Conservation (phyloP, 2,113 vertebrate species). For the Merops nubicus region DNA sequence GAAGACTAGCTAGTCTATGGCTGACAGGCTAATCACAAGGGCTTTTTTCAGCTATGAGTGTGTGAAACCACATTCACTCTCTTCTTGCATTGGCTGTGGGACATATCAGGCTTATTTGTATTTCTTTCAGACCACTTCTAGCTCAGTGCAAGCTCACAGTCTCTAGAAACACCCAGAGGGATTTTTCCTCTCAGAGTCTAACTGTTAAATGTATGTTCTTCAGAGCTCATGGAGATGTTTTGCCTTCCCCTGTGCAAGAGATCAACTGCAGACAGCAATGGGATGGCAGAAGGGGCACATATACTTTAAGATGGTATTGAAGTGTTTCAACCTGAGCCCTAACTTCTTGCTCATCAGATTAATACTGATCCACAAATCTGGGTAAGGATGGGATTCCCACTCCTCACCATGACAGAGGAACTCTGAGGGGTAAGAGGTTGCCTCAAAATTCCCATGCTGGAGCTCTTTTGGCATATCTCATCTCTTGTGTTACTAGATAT, state of each 20-base stretch:
- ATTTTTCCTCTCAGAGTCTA: background rate
- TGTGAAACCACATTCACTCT: background rate
- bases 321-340: background rate
- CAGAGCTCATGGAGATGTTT: background rate
- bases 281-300: background rate
- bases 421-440: rapidly evolving
- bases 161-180: background rate
- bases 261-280: background rate
- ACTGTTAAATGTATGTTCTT: background rate
- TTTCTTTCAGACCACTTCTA: background rate
- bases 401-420: background rate
- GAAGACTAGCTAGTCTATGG: background rate
- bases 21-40: background rate
- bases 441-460: background rate
- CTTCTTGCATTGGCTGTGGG: background rate
- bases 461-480: background rate
- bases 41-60: background rate
- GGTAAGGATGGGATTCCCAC: background rate
- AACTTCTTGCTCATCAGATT: background rate
- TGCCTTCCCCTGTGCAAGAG: background rate
- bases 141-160: background rate
- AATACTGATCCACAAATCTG: background rate
- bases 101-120: background rate
- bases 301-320: background rate
- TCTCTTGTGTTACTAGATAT: background rate